Base-by-base conservation (phyloP, 2,113 vertebrate genomes). In the Ancistrus triradiatus region DNA sequence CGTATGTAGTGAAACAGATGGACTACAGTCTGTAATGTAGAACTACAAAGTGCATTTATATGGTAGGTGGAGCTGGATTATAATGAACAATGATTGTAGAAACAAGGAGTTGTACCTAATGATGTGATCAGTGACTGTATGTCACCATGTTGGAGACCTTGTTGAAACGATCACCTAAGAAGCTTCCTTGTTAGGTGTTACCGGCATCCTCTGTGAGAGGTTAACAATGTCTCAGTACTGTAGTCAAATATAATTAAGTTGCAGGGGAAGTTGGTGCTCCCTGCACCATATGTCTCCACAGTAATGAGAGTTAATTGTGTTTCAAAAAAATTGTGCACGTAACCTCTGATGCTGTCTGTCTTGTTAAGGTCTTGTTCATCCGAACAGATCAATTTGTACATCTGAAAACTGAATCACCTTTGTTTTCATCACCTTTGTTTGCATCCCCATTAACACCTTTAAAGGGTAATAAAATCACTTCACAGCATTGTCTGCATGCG, bases 241-340 rank as follows among this genome's bases (percentile, higher is more conserved):
- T 27, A 35, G 48, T 58, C 53, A 59, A 48, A 56, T 60, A 53
- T 51, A 68, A 73, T 73, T 68, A 73, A 73, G 24, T 10, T 72
- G 50, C 51, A 37, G 59, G 44, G 22, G 55, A 35, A 52, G 64
- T 47, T 44, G 5, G 33, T 46, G 24, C 53, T 73, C 44, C 1
- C 59, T 3, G 47, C 40, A 7, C 52, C 62, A 18, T 48, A 65
- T 46, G 33, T 62, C 58, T 63, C 59, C 14, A 50, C 37, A 57
- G 57, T 57, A 61, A 50, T 44, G 63, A 38, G 37, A 58, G 52
- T 37, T 63, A 68, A 73, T 73, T 73, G 65, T 55, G 55, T 68
- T 73, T 58, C 27, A 28, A 49, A 51, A 55, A 73, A 68, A n/a
- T n/a, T 43, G 55, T 50, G 44, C 55, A 53, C 7, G 52, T 48